Evolutionary conservation across 2,797 vertebrate species (phyloP).

Genomic region (Silurus lanzhouensis): DNA sequence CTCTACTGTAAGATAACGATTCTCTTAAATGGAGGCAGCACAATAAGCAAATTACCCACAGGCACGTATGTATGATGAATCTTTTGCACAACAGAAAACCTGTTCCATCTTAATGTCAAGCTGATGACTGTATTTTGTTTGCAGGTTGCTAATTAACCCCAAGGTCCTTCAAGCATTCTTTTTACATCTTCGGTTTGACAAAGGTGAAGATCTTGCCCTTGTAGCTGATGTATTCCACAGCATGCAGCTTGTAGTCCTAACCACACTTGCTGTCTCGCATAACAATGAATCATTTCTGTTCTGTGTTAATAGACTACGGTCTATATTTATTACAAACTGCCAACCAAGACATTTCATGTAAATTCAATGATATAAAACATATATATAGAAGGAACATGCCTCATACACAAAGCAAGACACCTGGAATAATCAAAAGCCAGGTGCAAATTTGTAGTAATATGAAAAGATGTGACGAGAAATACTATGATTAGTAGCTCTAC

Average conservation of each 20-base stretch:
- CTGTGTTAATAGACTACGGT: neutral
- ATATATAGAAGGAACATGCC: neutral
- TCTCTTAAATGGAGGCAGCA: neutral
- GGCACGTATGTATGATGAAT: neutral
- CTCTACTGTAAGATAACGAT: neutral
- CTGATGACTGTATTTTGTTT: conserved; percentile 12
- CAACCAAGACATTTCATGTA: neutral
- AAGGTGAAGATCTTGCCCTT: conserved; percentile 16
- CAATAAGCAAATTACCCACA: neutral
- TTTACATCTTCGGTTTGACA: conserved; percentile 33
- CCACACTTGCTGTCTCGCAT: neutral
- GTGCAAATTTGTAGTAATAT: neutral
- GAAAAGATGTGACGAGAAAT: neutral
- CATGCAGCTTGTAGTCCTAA: neutral
- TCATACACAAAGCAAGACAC: neutral
- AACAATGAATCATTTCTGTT: neutral
- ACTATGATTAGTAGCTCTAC: neutral
- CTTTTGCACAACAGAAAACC: neutral
- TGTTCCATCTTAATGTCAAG: conserved; percentile 17
- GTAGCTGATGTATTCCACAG: conserved; percentile 19
- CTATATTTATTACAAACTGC: neutral
- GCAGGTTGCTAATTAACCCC: conserved; percentile 35
- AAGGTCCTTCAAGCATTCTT: neutral
- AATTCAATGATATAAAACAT: neutral
- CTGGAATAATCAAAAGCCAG: neutral